Evolutionary conservation across 2,113 vertebrate species (phyloP).

Genomic region (Cyanoderma ruficeps): DNA sequence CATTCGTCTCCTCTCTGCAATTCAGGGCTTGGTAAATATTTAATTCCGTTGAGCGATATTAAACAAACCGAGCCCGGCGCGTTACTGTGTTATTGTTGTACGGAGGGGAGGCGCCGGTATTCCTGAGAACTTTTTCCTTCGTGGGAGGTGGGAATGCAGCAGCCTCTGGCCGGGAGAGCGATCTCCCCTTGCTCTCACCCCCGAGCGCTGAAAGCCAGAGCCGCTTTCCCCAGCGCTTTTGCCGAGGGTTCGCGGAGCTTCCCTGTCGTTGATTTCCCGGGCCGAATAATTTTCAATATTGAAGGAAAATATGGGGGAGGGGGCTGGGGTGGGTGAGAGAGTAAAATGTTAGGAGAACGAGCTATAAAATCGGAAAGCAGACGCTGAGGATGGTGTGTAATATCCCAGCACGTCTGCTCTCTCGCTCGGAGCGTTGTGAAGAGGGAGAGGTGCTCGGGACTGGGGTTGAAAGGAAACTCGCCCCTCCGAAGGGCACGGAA

Average conservation of each 20-base stretch:
- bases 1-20: slow-evolving; percentile 10
- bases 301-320: background rate
- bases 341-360: slow-evolving; percentile 15
- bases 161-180: background rate
- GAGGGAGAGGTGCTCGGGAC: background rate
- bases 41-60: slow-evolving; percentile 51
- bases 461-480: background rate
- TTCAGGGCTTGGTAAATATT: slow-evolving; percentile 64
- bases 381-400: background rate
- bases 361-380: background rate
- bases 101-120: background rate
- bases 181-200: background rate
- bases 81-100: slow-evolving; percentile 27
- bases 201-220: background rate
- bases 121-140: slow-evolving; percentile 16
- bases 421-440: background rate
- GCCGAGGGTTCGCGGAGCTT: background rate
- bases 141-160: background rate
- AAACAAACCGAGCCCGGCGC: slow-evolving; percentile 18
- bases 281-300: background rate
- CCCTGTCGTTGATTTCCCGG: background rate
- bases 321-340: background rate
- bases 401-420: background rate
- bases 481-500: background rate
- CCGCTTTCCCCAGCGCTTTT: background rate